phyloP scores from a whole-genome alignment of 2,888 invertebrate genomes.

The Zonitis immaculata region DNA sequence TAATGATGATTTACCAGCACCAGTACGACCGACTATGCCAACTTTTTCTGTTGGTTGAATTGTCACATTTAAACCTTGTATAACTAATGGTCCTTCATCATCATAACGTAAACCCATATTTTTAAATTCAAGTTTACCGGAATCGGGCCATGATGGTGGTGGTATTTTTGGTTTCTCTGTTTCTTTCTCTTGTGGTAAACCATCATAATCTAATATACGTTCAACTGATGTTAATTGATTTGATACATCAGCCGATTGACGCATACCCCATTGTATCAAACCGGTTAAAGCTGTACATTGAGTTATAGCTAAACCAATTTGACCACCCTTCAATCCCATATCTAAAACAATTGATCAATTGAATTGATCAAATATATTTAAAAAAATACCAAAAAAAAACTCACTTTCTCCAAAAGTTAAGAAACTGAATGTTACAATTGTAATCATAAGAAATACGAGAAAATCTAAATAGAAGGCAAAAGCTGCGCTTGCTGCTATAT shows the following conservation, averaged over 20 bases:
- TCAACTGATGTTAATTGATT: constrained; percentile 74
- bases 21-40: constrained; percentile 56
- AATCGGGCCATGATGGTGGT: constrained; percentile 51
- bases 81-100: constrained; percentile 59
- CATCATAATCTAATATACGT: constrained; percentile 64
- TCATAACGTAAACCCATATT: constrained; percentile 62
- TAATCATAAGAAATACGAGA: constrained; percentile 56
- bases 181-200: constrained; percentile 54
- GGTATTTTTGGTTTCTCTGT: constrained; percentile 56
- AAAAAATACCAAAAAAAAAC: constrained; percentile 42
- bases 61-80: constrained; percentile 61
- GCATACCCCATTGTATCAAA: constrained; percentile 72
- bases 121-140: constrained; percentile 57
- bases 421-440: constrained; percentile 58
- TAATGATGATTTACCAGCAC: constrained; percentile 53
- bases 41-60: constrained; percentile 64
- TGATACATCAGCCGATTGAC: constrained; percentile 68
- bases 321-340: constrained; percentile 57
- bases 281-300: constrained; percentile 67
- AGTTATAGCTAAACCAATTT: constrained; percentile 65
- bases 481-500: constrained; percentile 54
- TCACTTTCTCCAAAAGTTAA: constrained; percentile 57
- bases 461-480: constrained; percentile 62
- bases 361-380: constrained; percentile 31
- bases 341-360: constrained; percentile 49